Conservation (phyloP, 2,797 vertebrate species). For the Ataeniobius toweri region DNA sequence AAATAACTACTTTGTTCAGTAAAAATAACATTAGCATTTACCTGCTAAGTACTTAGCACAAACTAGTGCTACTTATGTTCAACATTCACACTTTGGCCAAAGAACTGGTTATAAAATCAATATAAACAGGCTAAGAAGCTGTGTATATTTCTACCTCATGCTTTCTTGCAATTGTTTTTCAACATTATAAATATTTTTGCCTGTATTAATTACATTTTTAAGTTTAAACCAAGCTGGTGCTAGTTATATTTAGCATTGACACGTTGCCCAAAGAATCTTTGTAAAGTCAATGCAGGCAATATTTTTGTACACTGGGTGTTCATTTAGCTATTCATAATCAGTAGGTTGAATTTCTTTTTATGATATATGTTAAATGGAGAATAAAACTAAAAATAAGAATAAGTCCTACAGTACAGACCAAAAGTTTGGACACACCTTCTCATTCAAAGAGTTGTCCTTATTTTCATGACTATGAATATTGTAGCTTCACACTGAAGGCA, state of each 20-base stretch:
- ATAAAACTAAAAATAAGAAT: neutral
- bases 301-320: neutral
- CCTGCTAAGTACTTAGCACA: neutral
- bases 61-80: neutral
- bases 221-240: neutral
- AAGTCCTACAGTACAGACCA: no score
- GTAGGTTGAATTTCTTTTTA: neutral
- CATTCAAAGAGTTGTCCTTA: no score
- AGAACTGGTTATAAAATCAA: neutral
- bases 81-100: neutral
- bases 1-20: neutral
- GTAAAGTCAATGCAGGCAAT: neutral
- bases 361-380: neutral
- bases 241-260: neutral
- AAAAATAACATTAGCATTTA: neutral
- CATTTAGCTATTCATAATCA: neutral
- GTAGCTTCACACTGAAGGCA: no score
- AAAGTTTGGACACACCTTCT: no score
- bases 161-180: neutral
- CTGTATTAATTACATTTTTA: neutral
- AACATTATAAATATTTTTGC: neutral
- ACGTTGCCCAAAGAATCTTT: neutral
- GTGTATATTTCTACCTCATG: neutral
- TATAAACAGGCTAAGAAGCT: neutral
- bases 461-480: no score